Percentiles rank a stretch among this genome's conserved stretches.
Evolutionary conservation across 2,113 vertebrate genomes (phyloP).

Genomic region (Vimba vimba): DNA sequence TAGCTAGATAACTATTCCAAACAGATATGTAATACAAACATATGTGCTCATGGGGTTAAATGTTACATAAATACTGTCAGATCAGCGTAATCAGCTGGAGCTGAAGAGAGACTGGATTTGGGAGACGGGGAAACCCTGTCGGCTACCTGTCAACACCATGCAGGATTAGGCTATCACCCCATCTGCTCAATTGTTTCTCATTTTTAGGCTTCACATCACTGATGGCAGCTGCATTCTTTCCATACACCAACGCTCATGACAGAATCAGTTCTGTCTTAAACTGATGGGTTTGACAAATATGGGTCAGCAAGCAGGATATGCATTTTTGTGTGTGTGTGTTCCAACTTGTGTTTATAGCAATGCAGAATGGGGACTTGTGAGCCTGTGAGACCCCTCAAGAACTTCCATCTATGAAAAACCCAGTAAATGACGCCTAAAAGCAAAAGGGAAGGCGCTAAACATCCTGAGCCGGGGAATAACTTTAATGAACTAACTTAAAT

Average conservation of each 20-base stretch:
- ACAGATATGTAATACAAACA: conserved; percentile 66
- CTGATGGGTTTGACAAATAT: conserved; percentile 21
- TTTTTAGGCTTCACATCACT: conserved; percentile 27
- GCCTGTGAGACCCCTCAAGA: background rate
- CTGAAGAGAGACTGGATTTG: background rate
- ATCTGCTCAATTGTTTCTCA: conserved; percentile 20
- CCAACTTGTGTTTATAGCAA: background rate
- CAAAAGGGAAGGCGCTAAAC: background rate
- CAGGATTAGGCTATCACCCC: conserved; percentile 35
- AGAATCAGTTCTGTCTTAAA: conserved; percentile 3
- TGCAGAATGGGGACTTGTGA: background rate
- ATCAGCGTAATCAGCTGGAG: conserved; percentile 24
- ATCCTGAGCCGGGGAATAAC: background rate
- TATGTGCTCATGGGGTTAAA: conserved; percentile 54
- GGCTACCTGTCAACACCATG: conserved; percentile 43
- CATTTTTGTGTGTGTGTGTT: background rate
- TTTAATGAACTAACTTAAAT: conserved; percentile 6
- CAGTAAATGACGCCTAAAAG: background rate
- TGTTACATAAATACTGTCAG: conserved; percentile 56
- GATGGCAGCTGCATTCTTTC: background rate
- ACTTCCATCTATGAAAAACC: background rate
- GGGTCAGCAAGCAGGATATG: background rate
- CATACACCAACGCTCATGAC: background rate
- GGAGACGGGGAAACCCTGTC: conserved; percentile 36
- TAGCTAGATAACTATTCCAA: conserved; percentile 54